phyloP scores from a whole-genome alignment of 92 coral and sea anemone genomes.

The Paramuricea clavata region DNA sequence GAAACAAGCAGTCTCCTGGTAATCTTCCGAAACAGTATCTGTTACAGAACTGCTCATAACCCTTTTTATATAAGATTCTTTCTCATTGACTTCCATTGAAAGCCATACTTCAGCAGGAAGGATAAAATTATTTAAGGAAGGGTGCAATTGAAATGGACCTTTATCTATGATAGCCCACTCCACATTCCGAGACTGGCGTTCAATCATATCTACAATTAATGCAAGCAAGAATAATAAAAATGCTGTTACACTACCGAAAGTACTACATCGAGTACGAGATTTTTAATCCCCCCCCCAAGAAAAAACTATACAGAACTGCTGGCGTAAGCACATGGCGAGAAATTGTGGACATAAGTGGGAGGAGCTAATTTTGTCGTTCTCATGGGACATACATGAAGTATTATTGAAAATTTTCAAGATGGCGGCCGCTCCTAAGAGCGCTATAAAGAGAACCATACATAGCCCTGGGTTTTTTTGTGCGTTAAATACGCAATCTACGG shows the following conservation, averaged over 20 bases:
- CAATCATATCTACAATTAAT: background rate
- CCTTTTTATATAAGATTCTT: background rate
- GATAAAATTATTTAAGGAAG: slow-evolving; percentile 35
- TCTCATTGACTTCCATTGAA: slow-evolving; percentile 38
- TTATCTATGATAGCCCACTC: slow-evolving; percentile 61
- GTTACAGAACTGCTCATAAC: background rate
- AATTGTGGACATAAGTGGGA: slow-evolving; percentile 36
- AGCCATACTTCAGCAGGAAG: slow-evolving; percentile 36
- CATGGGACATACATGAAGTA: slow-evolving; percentile 8
- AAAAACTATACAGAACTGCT: no score
- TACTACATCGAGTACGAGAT: no score
- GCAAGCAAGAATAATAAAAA: no score
- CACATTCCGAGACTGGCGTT: slow-evolving; percentile 51
- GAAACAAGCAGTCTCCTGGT: background rate
- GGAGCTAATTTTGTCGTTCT: background rate
- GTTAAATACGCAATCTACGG: slow-evolving; percentile 4
- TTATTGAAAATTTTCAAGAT: background rate
- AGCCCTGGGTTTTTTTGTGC: slow-evolving; percentile 1
- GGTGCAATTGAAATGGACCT: slow-evolving; percentile 48
- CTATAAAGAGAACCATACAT: background rate
- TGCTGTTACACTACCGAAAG: no score
- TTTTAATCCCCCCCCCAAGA: no score
- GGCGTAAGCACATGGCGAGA: slow-evolving; percentile 36
- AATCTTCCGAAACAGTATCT: background rate
- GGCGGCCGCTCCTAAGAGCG: background rate